Evolutionary conservation across 2,113 vertebrate genomes (phyloP), one percentile per base, ranked within the genome.

Genomic region (Amia ocellicauda): DNA sequence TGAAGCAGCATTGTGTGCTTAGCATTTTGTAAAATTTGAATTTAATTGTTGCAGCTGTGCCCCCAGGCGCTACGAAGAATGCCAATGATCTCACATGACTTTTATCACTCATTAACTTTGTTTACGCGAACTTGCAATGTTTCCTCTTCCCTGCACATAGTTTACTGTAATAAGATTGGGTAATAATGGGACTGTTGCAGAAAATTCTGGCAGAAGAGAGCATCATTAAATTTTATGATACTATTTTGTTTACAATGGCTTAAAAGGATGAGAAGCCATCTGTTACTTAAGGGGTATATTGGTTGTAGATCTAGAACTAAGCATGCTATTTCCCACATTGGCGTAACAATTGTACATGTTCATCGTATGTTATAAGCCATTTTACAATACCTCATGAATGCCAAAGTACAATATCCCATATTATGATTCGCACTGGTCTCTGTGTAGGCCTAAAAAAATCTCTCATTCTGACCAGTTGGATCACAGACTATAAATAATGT

Each of bases 201-300:
- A 54, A 27, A 22, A 54, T 13, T 54, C 51, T 54, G 4, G 7
- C 24, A 27, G 51, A 54, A 9, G 10, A 22, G 20, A 20, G 51
- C 24, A 2, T 54, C 51, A 54, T 54, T 54, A 3, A 54, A 54
- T 54, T 54, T 54, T 9, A 54, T 54, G 51, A 13, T 3, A 54
- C 51, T 54, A 22, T 54, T 54, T 14, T 22, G 51, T 54, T 54
- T 54, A 24, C n/a, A 54, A 19, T 20, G 22, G 51, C 51, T n/a
- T n/a, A 10, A 63, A 69, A 69, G 41, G 59, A 56, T 47, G 36
- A 10, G 9, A 54, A 62, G 56, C 49, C 71, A 58, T 66, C 54
- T 69, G 63, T 50, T 54, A 29, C 51, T 31, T 65, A 58, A 57
- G 53, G 29, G 45, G 49, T 27, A 43, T 54, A 20, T 27, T 54